A percentile compares a stretch with the other conserved stretches of the same genome.
These are phyloP conservation scores for Altica lythri DNA, from an alignment of 2,888 invertebrate species.

Conservation along the genomic window DNA sequence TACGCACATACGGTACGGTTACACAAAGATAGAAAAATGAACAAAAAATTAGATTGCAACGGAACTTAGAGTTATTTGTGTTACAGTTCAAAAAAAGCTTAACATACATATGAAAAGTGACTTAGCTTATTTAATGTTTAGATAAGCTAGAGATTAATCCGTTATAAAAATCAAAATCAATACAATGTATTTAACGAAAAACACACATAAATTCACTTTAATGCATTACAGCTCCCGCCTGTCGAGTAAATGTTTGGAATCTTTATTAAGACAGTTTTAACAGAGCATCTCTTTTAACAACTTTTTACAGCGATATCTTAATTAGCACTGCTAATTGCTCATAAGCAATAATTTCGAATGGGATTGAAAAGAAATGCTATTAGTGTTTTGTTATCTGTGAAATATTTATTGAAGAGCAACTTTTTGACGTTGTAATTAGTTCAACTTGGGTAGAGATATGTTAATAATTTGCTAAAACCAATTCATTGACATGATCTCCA, in stretches of 20 bases:
- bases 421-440: conserved; percentile 16
- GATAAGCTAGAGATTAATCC: no score
- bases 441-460: conserved; percentile 9
- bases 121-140: no score
- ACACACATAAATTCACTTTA: no score
- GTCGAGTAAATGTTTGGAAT: conserved; percentile 10
- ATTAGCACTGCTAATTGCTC: conserved; percentile 19
- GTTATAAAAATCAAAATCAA: no score
- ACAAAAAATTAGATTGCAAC: no score
- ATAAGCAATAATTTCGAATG: conserved; percentile 22
- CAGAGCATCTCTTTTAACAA: conserved; percentile 20
- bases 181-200: no score
- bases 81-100: no score
- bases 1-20: no score
- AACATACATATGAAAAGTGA: no score
- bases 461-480: conserved; percentile 18
- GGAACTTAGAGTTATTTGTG: no score
- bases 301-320: conserved; percentile 21
- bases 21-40: no score
- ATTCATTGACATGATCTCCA: conserved; percentile 15
- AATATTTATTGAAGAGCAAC: conserved; percentile 16
- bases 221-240: conserved; percentile 1
- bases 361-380: conserved; percentile 18
- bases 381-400: conserved; percentile 22
- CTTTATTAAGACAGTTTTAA: conserved; percentile 21